Evolutionary conservation across 2,888 invertebrate genomes (phyloP), one percentile per base, ranked within the genome.

Genomic region (Baccha elongata): DNA sequence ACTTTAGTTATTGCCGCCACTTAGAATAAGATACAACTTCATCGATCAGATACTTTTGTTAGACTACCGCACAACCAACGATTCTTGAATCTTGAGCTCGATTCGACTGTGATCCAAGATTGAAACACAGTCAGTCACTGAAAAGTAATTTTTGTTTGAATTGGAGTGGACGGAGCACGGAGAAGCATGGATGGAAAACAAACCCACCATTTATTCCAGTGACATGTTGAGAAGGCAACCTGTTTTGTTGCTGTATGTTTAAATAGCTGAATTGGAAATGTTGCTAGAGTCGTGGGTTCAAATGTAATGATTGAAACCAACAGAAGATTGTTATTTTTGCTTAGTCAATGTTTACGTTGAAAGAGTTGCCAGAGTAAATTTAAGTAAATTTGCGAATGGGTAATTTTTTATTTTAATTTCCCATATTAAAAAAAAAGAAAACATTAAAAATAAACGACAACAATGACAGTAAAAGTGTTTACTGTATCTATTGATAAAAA

Each of bases 41-140:
- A 40, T 60, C 32, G 48, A 64, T 58, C 37, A 62, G 32, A 40
- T 46, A 68, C 46, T 52, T 58, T 67, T 42, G 48, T n/a, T 53
- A 62, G 60, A 64, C 62, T 74, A 64, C 37, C 37, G 21, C 19
- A 40, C 37, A 37, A 8, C 8, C 8, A 32, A 32, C 1, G 29
- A 3, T 32, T 40, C 4, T n/a, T n/a, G 13, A 13, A 17, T 58
- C 40, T 3, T 11, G 17, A 55, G 23, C 37, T 40, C 42, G 40
- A 13, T 15, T 40, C 40, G 19, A 60, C 60, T 3, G 13, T 8
- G 8, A 13, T 40, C n/a, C 44, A 44, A 60, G 60, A 29, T 44
- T 60, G 60, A 44, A 15, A 8, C 44, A 44, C 44, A 44, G 19
- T n/a, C 60, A 60, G 44, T 60, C 44, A 60, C 60, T 60, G 5